Base-by-base conservation (phyloP, 2,888 invertebrate genomes). In the Spilarctia lutea region DNA sequence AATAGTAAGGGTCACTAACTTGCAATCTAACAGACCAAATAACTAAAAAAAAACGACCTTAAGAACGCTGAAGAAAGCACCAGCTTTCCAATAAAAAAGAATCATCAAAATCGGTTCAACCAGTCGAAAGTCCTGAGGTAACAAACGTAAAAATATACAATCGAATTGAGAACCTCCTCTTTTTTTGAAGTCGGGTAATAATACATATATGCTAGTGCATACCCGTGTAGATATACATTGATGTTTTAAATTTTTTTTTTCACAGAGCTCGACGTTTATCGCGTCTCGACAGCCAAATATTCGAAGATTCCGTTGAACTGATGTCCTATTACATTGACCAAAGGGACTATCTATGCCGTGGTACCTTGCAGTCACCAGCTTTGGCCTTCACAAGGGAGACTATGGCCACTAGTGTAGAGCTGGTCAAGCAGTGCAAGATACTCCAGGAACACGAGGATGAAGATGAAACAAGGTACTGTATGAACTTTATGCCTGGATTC, bases 271-370 rank as follows among this genome's bases (percentile, higher is more conserved):
- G 99, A 4, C 97, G 97, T 77, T 95, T 99, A 0, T 98, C 99
- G 0, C 97, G 99, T 24, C 98, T 98, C 0, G 99, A 99, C 94
- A 99, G 99, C 6, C 98, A 98, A 90, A 97, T 99, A 68, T 99
- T 99, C 94, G 99, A 99, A 89, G 99, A 99, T 93, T 98, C 99
- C 0, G 97, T 99, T 48, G 99, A 99, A 87, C 96, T 99, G 71
- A 99, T 99, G 92, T 97, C 97, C 20, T 99, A 97, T 93, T 99
- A 98, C 93, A 98, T 99, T 66, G 97, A 97, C 39, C 97, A 97
- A 79, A 96, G 98, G 0, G 96, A 96, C 85, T 95, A 97, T 82
- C 93, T 98, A 2, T 99, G 99, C 89, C 97, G 97, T 79, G 97
- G 97, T 84, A 96, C 98, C 0, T 95, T 99, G 8, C 97, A 97